Conservation (phyloP, 1,140 invertebrate species). For the Anastatus disparis region DNA sequence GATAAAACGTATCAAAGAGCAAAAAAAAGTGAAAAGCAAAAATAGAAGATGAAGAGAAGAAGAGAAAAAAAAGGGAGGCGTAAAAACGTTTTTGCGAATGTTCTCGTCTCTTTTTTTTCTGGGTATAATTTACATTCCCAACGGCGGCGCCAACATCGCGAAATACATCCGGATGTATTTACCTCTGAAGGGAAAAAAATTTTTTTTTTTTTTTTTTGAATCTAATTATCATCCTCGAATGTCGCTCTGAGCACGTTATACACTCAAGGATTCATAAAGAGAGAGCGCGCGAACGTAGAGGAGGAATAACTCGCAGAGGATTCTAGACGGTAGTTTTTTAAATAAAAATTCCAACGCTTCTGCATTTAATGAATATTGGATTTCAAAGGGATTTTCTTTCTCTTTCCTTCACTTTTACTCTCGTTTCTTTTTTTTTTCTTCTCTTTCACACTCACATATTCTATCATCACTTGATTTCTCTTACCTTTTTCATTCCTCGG, state of each 20-base stretch:
- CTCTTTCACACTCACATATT: slow-evolving; percentile 3
- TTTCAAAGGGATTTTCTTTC: slow-evolving; percentile 44
- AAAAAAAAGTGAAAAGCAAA: neutral
- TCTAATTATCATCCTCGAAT: slow-evolving; percentile 19
- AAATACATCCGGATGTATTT: slow-evolving; percentile 9
- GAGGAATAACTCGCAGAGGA: neutral
- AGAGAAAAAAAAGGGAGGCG: neutral
- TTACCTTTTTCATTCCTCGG: neutral
- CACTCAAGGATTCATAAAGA: slow-evolving; percentile 44
- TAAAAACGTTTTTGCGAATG: slow-evolving; percentile 7
- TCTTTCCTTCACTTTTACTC: neutral
- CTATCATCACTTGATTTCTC: neutral
- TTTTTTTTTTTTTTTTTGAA: no score
- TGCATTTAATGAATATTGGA: slow-evolving; percentile 49
- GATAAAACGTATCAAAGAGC: neutral
- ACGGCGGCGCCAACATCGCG: no score
- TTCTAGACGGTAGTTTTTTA: slow-evolving; percentile 34
- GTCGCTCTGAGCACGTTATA: neutral
- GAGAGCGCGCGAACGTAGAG: neutral
- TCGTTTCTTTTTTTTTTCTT: neutral
- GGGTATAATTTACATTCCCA: slow-evolving; percentile 15
- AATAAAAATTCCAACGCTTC: slow-evolving; percentile 40
- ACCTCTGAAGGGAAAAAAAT: neutral
- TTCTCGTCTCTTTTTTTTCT: no score
- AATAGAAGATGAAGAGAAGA: neutral